Conservation (phyloP, 2,797 vertebrate genomes). For the Denticeps clupeoides region DNA sequence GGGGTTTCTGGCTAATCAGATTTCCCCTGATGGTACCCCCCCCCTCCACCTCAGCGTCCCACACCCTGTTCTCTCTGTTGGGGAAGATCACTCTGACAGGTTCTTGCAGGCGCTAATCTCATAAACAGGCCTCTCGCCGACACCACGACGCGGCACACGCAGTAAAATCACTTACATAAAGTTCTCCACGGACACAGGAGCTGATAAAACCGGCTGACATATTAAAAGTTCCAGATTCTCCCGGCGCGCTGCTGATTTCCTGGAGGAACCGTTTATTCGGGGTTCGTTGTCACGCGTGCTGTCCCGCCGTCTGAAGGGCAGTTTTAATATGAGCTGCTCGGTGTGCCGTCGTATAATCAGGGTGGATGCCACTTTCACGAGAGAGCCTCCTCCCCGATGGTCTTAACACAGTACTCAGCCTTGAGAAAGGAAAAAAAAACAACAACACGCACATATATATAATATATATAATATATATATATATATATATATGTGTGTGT, state of each 20-base stretch:
- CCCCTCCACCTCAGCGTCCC: conserved; percentile 1
- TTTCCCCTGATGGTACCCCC: background rate
- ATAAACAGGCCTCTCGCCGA: conserved; percentile 46
- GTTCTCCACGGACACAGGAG: conserved; percentile 44
- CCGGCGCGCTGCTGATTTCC: conserved; percentile 52
- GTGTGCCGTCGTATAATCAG: conserved; percentile 44
- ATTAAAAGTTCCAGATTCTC: conserved; percentile 50
- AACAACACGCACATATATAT: too few relatives aligned
- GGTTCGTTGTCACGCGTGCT: conserved; percentile 57
- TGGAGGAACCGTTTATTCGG: conserved; percentile 60
- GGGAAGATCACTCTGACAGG: conserved; percentile 44
- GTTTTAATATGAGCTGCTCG: conserved; percentile 60
- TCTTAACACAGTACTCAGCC: conserved; percentile 29
- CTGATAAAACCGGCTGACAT: conserved; percentile 55
- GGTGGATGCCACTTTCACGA: conserved; percentile 47
- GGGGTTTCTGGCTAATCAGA: background rate
- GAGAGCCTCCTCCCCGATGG: conserved; percentile 44
- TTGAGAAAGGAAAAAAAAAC: background rate
- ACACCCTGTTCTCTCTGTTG: conserved; percentile 12
- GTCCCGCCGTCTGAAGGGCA: conserved; percentile 57
- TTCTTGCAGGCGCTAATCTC: conserved; percentile 63
- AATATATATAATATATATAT: too few relatives aligned
- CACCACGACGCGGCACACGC: conserved; percentile 26
- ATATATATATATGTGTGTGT: too few relatives aligned
- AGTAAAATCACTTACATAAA: conserved; percentile 69